A percentile compares a stretch with the other conserved stretches of the same genome.
phyloP scores from a whole-genome alignment of 2,797 vertebrate species.

The Alcedo atthis region DNA sequence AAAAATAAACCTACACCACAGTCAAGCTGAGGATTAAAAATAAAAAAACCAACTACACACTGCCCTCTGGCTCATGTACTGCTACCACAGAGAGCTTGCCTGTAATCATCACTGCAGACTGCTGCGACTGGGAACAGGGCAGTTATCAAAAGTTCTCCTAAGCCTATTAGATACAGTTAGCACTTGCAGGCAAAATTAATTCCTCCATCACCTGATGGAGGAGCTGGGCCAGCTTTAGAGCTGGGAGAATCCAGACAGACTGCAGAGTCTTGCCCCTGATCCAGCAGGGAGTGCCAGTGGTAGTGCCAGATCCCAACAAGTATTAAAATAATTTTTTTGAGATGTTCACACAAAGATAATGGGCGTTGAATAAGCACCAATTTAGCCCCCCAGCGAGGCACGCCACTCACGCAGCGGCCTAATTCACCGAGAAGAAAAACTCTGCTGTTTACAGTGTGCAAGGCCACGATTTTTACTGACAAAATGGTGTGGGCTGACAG shows the following conservation, averaged over 20 bases:
- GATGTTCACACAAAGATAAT: conserved; percentile 35
- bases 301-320: background rate
- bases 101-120: conserved; percentile 37
- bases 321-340: background rate
- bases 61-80: conserved; percentile 61
- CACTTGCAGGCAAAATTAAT: conserved; percentile 56
- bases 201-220: conserved; percentile 38
- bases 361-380: conserved; percentile 24
- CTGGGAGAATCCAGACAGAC: background rate
- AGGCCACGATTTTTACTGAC: conserved; percentile 40
- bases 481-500: conserved; percentile 22
- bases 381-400: conserved; percentile 33
- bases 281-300: background rate
- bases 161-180: conserved; percentile 41
- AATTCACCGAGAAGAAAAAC: background rate
- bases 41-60: conserved; percentile 50
- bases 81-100: conserved; percentile 44
- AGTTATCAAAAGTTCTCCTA: conserved; percentile 33
- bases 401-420: background rate
- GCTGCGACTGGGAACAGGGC: conserved; percentile 35
- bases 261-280: background rate
- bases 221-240: background rate
- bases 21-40: conserved; percentile 49
- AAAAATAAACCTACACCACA: conserved; percentile 28
- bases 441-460: background rate